phyloP scores from a whole-genome alignment of 37 sponge, comb jelly and placozoan genomes.

The Ianthella basta region DNA sequence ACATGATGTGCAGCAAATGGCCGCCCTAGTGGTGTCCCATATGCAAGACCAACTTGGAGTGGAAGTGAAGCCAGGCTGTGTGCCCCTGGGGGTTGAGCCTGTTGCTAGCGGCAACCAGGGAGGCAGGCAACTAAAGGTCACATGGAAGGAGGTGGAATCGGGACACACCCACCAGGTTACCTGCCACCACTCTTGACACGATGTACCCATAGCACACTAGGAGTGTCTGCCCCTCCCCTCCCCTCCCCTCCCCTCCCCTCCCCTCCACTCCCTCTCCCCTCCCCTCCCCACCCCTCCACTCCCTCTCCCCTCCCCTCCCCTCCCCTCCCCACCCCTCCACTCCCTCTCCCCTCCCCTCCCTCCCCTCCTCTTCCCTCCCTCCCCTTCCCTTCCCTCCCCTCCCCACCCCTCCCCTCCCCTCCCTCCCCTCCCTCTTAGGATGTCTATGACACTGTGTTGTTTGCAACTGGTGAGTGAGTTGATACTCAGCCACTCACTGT shows the following conservation, averaged over 20 bases:
- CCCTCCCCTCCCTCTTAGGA: conserved; percentile 32
- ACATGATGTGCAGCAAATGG: conserved; percentile 17
- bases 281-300: neutral
- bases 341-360: neutral
- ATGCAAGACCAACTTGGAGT: neutral
- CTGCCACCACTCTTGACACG: neutral
- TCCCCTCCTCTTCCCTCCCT: neutral
- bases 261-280: neutral
- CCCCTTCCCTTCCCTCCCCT: neutral
- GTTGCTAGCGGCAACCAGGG: neutral
- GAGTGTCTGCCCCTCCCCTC: neutral
- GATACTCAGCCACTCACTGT: neutral
- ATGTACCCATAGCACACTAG: no score
- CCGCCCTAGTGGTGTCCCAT: neutral
- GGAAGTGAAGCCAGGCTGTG: neutral
- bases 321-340: neutral
- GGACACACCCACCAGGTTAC: neutral
- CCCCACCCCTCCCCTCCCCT: neutral
- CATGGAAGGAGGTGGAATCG: neutral
- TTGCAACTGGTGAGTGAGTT: conserved; percentile 79
- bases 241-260: neutral
- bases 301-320: neutral
- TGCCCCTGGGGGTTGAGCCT: conserved; percentile 1
- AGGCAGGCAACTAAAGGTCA: neutral
- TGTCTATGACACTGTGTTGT: conserved; percentile 73